phyloP scores from a whole-genome alignment of 2,797 vertebrate genomes.

The Lagodon rhomboides region DNA sequence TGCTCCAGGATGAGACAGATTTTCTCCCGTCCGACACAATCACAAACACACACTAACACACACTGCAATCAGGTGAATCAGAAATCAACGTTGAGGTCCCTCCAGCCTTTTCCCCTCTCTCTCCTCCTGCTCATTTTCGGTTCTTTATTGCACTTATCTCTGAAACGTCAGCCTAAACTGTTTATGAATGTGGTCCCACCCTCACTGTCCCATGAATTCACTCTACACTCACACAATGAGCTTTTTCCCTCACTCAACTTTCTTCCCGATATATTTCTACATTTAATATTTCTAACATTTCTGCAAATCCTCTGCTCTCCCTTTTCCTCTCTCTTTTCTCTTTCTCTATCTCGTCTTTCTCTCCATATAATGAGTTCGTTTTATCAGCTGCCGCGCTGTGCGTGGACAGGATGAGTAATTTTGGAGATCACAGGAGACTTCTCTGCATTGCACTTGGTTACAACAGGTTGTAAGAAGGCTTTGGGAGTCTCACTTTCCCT shows the following conservation, averaged over 20 bases:
- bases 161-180: slow-evolving; percentile 11
- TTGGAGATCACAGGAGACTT: slow-evolving; percentile 77
- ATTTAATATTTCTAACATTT: too few relatives aligned
- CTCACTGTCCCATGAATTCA: slow-evolving; percentile 20
- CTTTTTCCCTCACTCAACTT: not conserved
- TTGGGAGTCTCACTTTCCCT: slow-evolving; percentile 50
- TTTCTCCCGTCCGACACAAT: slow-evolving; percentile 2
- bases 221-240: slow-evolving; percentile 10
- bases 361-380: slow-evolving; percentile 70
- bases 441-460: slow-evolving; percentile 77
- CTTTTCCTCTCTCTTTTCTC: slow-evolving; percentile 34
- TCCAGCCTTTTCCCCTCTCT: not conserved
- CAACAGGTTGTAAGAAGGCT: slow-evolving; percentile 80
- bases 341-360: slow-evolving; percentile 61
- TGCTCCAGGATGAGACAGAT: slow-evolving; percentile 27
- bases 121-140: not conserved
- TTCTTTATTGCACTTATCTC: slow-evolving; percentile 6
- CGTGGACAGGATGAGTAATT: slow-evolving; percentile 78
- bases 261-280: slow-evolving; percentile 46
- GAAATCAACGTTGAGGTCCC: slow-evolving; percentile 23
- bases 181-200: slow-evolving; percentile 14
- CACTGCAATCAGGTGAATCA: not conserved
- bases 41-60: slow-evolving; percentile 10
- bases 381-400: slow-evolving; percentile 70
- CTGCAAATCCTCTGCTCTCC: slow-evolving; percentile 41